Evolutionary conservation across 2,113 vertebrate genomes (phyloP).

Genomic region (Oncorhynchus masou): DNA sequence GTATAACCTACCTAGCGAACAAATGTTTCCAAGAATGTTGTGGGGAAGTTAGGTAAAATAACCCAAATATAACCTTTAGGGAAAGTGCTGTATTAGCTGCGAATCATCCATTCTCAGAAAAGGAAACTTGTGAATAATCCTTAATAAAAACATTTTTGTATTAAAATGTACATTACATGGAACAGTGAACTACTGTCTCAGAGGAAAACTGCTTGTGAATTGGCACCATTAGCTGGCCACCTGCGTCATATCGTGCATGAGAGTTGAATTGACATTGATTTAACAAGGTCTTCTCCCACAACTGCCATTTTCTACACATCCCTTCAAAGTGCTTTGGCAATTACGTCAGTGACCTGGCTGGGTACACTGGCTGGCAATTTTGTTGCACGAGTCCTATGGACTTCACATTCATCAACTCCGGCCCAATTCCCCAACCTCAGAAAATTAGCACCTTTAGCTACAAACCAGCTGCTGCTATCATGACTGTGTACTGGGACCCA

Average conservation of each 20-base stretch:
- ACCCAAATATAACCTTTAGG: too few species aligned
- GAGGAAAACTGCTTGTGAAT: conserved; percentile 29
- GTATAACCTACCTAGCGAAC: too few species aligned
- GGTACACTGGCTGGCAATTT: not conserved
- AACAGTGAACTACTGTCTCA: conserved; percentile 39
- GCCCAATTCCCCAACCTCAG: conserved; percentile 31
- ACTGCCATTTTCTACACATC: conserved; percentile 48
- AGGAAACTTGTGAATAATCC: conserved; percentile 12
- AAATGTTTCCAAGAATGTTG: too few species aligned
- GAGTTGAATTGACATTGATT: conserved; percentile 18
- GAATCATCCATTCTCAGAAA: not conserved
- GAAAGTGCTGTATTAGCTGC: too few species aligned
- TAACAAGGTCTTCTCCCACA: conserved; percentile 30
- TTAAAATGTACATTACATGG: conserved; percentile 31
- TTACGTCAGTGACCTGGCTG: conserved; percentile 23
- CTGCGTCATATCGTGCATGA: conserved; percentile 49
- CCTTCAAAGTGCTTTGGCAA: conserved; percentile 48
- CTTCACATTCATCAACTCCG: conserved; percentile 19
- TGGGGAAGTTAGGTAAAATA: too few species aligned
- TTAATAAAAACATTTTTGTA: not conserved
- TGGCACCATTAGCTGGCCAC: conserved; percentile 32
- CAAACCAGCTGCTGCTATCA: conserved; percentile 46
- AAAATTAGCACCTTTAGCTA: conserved; percentile 43
- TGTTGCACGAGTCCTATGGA: conserved; percentile 17
- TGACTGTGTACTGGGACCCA: conserved; percentile 43